Percentiles rank a stretch among this genome's conserved stretches.
Evolutionary conservation across 2,888 invertebrate species (phyloP).

Genomic region (Tinea pellionella): DNA sequence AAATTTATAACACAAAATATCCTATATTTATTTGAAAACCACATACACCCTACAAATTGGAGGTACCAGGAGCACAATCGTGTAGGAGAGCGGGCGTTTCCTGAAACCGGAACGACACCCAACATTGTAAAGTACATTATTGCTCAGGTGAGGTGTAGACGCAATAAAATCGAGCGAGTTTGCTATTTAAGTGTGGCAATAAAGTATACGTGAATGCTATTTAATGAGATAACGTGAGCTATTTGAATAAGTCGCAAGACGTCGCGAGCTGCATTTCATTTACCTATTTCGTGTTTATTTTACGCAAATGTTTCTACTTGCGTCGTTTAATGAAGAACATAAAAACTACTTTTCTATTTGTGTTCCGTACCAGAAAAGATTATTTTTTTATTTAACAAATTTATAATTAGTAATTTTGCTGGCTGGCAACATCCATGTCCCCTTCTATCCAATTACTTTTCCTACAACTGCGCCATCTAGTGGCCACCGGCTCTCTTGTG

Average conservation of each 20-base stretch:
- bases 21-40: neutral
- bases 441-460: too few species aligned
- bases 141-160: constrained; percentile 10
- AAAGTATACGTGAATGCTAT: constrained; percentile 14
- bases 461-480: too few species aligned
- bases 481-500: too few species aligned
- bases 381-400: too few species aligned
- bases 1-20: too few species aligned
- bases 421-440: too few species aligned
- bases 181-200: constrained; percentile 13
- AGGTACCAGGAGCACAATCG: neutral
- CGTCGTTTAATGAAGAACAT: too few species aligned
- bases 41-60: neutral
- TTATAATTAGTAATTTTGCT: too few species aligned
- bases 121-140: constrained; percentile 12
- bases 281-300: neutral
- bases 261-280: constrained; percentile 9
- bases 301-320: neutral
- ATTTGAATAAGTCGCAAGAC: constrained; percentile 12
- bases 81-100: neutral
- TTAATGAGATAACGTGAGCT: constrained; percentile 13
- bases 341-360: too few species aligned
- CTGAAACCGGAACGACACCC: neutral
- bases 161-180: constrained; percentile 13
- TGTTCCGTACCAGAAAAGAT: too few species aligned